Evolutionary conservation across 2,888 invertebrate genomes (phyloP).

Genomic region (Salticus scenicus): DNA sequence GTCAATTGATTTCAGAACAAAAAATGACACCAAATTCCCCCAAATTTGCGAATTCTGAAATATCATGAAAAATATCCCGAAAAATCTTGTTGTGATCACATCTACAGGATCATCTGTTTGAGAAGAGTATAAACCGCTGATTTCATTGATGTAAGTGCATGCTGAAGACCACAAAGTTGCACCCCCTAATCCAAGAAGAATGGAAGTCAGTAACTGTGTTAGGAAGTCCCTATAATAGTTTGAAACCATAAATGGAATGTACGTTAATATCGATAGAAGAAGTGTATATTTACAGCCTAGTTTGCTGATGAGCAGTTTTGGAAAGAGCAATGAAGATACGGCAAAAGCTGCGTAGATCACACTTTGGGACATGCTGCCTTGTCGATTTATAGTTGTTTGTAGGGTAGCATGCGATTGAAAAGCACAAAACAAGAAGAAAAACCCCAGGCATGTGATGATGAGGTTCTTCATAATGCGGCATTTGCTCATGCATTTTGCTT

Average conservation of each 20-base stretch:
- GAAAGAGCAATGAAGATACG: conserved; percentile 96
- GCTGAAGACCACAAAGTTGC: conserved; percentile 99
- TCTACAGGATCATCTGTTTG: conserved; percentile 79
- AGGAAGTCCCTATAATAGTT: conserved; percentile 92
- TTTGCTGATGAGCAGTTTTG: conserved; percentile 92
- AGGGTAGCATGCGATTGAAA: conserved; percentile 96
- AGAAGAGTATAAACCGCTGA: conserved; percentile 93
- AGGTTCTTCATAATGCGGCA: conserved; percentile 90
- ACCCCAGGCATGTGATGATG: conserved; percentile 90
- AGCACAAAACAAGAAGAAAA: conserved; percentile 97
- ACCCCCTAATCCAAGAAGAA: conserved; percentile 93
- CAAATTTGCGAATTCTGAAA: conserved; percentile 98
- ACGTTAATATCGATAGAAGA: conserved; percentile 92
- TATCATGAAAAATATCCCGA: conserved; percentile 98
- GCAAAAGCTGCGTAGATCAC: conserved; percentile 95
- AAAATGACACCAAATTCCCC: conserved; percentile 95
- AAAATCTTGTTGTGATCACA: conserved; percentile 95
- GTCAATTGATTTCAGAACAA: conserved; percentile 72
- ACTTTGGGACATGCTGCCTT: conserved; percentile 91
- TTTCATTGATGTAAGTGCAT: conserved; percentile 96
- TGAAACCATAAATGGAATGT: conserved; percentile 94
- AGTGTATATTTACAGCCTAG: conserved; percentile 98
- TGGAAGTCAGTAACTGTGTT: conserved; percentile 92
- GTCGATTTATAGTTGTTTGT: conserved; percentile 92
- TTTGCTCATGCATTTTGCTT: neutral